phyloP scores from a whole-genome alignment of 2,888 invertebrate species.

The Hypomecis punctinalis region DNA sequence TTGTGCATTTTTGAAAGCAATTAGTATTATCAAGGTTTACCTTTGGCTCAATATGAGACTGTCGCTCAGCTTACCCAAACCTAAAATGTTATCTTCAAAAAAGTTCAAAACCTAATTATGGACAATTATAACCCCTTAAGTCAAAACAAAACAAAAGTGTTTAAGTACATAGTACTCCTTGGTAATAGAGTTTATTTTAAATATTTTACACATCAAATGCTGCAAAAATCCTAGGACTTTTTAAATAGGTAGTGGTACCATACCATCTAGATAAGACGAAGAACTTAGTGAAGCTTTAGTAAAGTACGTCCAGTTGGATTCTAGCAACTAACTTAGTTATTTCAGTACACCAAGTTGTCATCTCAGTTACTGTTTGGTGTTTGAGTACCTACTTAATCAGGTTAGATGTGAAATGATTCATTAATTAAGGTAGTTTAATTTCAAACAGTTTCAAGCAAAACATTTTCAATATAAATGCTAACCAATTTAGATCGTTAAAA shows the following conservation, averaged over 20 bases:
- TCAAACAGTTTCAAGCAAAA: not conserved
- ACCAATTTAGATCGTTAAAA: constrained; percentile 1
- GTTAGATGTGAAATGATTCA: constrained; percentile 40
- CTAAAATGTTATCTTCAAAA: no score
- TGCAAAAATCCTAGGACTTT: not conserved
- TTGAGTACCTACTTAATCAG: constrained; percentile 48
- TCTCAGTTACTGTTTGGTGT: constrained; percentile 51
- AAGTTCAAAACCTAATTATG: no score
- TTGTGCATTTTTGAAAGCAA: no score
- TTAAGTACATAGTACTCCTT: no score
- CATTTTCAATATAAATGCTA: constrained; percentile 15
- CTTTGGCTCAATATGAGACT: no score
- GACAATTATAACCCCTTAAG: no score
- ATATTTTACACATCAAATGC: no score
- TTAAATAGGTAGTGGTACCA: not conserved
- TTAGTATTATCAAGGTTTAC: no score
- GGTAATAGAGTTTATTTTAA: no score
- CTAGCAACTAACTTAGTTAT: constrained; percentile 49
- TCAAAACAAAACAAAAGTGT: no score
- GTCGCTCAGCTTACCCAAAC: no score
- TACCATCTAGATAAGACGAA: constrained; percentile 4
- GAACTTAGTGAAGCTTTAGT: constrained; percentile 20
- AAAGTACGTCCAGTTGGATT: constrained; percentile 10
- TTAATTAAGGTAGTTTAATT: constrained; percentile 28
- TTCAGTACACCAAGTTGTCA: constrained; percentile 55